Base-by-base conservation (phyloP, 1,140 invertebrate species). In the Drosophila insularis region DNA sequence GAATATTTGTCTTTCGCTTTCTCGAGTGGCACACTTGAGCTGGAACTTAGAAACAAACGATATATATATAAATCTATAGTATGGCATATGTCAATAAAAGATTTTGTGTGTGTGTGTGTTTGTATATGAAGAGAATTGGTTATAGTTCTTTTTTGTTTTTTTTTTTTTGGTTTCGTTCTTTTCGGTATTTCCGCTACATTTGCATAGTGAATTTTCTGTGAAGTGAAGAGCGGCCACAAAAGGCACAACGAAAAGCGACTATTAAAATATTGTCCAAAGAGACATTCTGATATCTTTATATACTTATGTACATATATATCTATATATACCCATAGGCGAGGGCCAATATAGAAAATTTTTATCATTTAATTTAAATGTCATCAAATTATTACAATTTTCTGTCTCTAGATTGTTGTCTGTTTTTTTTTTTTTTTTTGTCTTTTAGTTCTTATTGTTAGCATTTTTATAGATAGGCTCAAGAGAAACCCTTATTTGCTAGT, bases 101-200 rank as follows among this genome's bases (percentile, higher is more conserved):
- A 35, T 35, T 35, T 8, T 11, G 11, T 56, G 21, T 31, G 53
- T 55, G 14, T 55, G 54, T 56, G 8, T 19, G 27, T n/a, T 14
- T 32, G n/a, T 31, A 2, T 56, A 7, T 56, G 54, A n/a, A 56
- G 54, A 32, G 27, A 35, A 56, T 56, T 31, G 23, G n/a, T 35
- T 32, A 13, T 55, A 43, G 14, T 43, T 14, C 40, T 50, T 21
- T 19, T 19, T 4, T 2, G 35, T 50, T 10, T 19, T 19, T 50
- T 50, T 50, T 50, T 50, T 50, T 50, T 50, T 17, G n/a, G n/a
- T 50, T 50, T 50, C 27, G 43, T 8, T 56, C 74, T 72, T 78
- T 68, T 75, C 55, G 58, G 69, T 81, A 71, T 87, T 87, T 87
- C 84, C 84, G 84, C 80, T 80, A 89, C 84, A 87, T 87, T 87